Evolutionary conservation across 30 jellyfish, hydroid and myxozoan genomes (phyloP), one percentile per base, ranked within the genome.

Genomic region (Hydra vulgaris): DNA sequence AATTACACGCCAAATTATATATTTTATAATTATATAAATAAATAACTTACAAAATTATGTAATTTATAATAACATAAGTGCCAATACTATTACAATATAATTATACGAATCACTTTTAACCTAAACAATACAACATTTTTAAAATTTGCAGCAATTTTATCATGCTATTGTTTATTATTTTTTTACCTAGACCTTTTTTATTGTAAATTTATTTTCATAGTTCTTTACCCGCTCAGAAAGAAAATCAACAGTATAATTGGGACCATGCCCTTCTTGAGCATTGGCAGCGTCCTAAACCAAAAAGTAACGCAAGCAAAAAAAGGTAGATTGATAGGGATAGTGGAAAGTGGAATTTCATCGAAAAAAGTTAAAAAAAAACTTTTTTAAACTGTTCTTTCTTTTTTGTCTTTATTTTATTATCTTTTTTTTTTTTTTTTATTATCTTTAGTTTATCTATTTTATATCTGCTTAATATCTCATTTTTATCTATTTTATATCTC

Each of bases 251-350:
- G 8, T n/a, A n/a, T 68, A 78, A 78, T 21, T 78, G 85, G 85
- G 85, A 78, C 61, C 61, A 61, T 23, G 85, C 74, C 26, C 66
- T 78, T 1, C 85, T 78, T 19, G 85, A 78, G 25, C 85, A 78
- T 24, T 78, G 85, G 85, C 53, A 61, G 7, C 61, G 26, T 17
- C 82, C 82, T 17, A 24, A 61, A 16, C 26, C 77, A 54, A 78
- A 78, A 61, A 54, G 27, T 66, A 21, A 73, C 18, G 55, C 66
- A 20, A 73, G 55, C 66, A 40, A 73, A 20, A 73, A 68, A 68
- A 68, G 75, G 75, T 68, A 3, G 7, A 3, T n/a, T n/a, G n/a
- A n/a, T n/a, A n/a, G n/a, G n/a, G n/a, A n/a, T n/a, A n/a, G n/a
- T n/a, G n/a, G n/a, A n/a, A n/a, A n/a, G 61, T 40, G 5, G 5